Conservation (phyloP, 2,113 vertebrate species). For the Eublepharis macularius region DNA sequence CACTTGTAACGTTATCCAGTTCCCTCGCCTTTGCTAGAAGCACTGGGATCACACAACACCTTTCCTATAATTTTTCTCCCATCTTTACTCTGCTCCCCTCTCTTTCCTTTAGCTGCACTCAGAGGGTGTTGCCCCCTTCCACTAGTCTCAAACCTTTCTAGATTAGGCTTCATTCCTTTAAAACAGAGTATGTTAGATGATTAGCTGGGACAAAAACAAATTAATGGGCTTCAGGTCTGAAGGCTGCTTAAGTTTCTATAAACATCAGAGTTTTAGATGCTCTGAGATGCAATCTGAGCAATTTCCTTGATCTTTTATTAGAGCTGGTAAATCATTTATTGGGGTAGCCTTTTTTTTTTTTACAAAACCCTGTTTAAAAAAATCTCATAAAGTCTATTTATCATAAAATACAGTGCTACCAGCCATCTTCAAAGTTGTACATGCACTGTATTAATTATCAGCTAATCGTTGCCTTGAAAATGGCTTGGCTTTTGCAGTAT, state of each 20-base stretch:
- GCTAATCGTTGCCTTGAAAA: conserved; percentile 50
- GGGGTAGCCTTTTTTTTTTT: conserved; percentile 57
- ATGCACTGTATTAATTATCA: conserved; percentile 67
- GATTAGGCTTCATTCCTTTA: conserved; percentile 50
- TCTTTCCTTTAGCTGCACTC: conserved; percentile 9
- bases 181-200: conserved; percentile 60
- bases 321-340: conserved; percentile 77
- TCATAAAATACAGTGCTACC: conserved; percentile 59
- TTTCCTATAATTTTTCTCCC: background rate
- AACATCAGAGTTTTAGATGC: conserved; percentile 71
- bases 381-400: conserved; percentile 74
- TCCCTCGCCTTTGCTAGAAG: background rate
- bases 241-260: conserved; percentile 65
- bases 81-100: background rate
- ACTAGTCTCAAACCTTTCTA: conserved; percentile 54
- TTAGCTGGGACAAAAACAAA: conserved; percentile 64
- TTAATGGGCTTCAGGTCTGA: conserved; percentile 63
- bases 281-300: conserved; percentile 75
- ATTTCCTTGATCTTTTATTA: conserved; percentile 82
- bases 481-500: conserved; percentile 45
- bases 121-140: conserved; percentile 31
- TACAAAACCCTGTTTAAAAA: conserved; percentile 68
- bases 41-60: background rate
- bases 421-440: conserved; percentile 67
- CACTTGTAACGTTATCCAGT: too few relatives aligned